Evolutionary conservation across 2,113 vertebrate genomes (phyloP), one percentile per base, ranked within the genome.

Genomic region (Ciconia maguari): DNA sequence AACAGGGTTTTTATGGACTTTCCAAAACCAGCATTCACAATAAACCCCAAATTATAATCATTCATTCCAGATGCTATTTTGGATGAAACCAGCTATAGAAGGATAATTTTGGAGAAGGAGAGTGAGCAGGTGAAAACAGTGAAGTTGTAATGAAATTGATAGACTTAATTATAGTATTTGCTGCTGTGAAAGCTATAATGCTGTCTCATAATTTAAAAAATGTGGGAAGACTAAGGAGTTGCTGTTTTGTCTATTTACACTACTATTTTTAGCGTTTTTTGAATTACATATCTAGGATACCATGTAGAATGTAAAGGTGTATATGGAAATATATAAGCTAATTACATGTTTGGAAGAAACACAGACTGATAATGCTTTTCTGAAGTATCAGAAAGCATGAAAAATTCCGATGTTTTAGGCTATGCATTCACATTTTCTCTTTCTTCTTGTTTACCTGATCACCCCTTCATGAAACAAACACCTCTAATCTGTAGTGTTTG

Each of bases 101-200:
- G 13, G 38, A 86, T 86, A 70, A 89, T 87, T 91, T 65, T 64
- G 64, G 55, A 90, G 66, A 82, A 82, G 17, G 60, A 86, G 55
- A 72, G 64, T 38, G 11, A 91, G 44, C 77, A 92, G 90, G 74
- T 96, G 90, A 94, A 83, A 79, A 74, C 32, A 74, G 36, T 38
- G 62, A 91, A 74, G 34, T 68, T 93, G 42, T 81, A 90, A 91
- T 89, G 65, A 81, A 92, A 95, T 78, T 72, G 78, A 88, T 92
- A 82, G 89, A 66, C 46, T 74, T 95, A 94, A 95, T 91, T 88
- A 92, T 30, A 88, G 48, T 52, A 61, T 95, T 94, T 88, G 30
- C 89, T 91, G 78, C 60, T 91, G 38, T 81, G 78, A 85, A 83
- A 87, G 34, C 49, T 81, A 11, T 69, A 92, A 77, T 89, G 58